Evolutionary conservation across 64 coral and sea anemone species (phyloP).

Genomic region (Actinia tenebrosa): DNA sequence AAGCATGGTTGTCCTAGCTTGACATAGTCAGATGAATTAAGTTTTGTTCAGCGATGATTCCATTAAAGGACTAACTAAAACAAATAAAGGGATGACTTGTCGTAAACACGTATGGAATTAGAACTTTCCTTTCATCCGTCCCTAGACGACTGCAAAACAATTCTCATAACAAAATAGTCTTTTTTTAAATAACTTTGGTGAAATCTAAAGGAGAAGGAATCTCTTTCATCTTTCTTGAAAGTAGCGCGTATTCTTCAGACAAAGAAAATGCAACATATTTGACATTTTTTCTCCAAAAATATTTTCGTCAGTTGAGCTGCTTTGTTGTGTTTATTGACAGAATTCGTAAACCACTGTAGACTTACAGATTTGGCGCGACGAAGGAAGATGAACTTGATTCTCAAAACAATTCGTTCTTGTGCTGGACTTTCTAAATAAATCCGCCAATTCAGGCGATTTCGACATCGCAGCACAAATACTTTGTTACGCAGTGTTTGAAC

Average conservation of each 20-base stretch:
- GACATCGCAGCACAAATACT: background rate
- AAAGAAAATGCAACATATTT: slow-evolving; percentile 22
- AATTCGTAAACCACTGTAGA: slow-evolving; percentile 14
- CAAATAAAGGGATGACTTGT: slow-evolving; percentile 7
- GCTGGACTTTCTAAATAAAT: background rate
- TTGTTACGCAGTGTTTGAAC: background rate
- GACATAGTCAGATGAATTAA: slow-evolving; percentile 14
- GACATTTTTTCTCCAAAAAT: slow-evolving; percentile 39
- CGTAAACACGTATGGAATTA: background rate
- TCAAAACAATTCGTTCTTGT: background rate
- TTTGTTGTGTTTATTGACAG: slow-evolving; percentile 26
- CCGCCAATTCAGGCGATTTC: background rate
- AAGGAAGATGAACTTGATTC: background rate
- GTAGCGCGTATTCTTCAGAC: background rate
- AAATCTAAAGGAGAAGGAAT: background rate
- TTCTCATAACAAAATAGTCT: background rate
- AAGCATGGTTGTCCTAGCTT: background rate
- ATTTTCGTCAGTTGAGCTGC: slow-evolving; percentile 13
- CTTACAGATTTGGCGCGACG: background rate
- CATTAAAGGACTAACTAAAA: slow-evolving; percentile 19
- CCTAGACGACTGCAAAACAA: background rate
- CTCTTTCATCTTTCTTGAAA: background rate
- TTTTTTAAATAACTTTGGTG: background rate
- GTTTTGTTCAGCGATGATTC: slow-evolving; percentile 13
- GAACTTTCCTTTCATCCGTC: background rate